Conservation (phyloP, 2,797 vertebrate species). For the Xiphophorus birchmanni region DNA sequence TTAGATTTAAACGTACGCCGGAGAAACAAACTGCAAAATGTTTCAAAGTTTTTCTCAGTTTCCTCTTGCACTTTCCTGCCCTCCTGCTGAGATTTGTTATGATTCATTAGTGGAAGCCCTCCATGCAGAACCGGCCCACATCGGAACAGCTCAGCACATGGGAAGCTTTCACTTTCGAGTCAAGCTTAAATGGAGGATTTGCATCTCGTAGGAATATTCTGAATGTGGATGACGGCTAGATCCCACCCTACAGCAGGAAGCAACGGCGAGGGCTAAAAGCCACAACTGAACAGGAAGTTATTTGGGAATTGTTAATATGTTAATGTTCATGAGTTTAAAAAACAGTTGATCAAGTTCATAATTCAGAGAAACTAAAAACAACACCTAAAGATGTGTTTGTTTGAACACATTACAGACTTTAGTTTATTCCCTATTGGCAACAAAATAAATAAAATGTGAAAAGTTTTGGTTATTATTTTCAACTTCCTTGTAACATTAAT, state of each 20-base stretch:
- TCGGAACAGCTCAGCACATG: background rate
- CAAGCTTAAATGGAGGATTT: conserved; percentile 1
- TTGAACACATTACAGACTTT: background rate
- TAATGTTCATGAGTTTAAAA: background rate
- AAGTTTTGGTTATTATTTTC: background rate
- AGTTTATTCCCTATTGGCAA: background rate
- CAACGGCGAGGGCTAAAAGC: background rate
- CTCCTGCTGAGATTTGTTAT: background rate
- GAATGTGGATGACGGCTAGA: background rate
- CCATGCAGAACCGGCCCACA: background rate
- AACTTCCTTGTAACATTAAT: background rate
- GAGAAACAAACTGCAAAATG: background rate
- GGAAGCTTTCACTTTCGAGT: conserved; percentile 1
- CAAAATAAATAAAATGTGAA: background rate
- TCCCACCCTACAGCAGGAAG: background rate
- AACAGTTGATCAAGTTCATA: background rate
- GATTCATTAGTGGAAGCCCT: background rate
- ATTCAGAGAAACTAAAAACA: background rate
- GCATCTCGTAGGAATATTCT: background rate
- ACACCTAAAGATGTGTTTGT: background rate
- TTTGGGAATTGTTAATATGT: background rate
- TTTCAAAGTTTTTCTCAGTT: background rate
- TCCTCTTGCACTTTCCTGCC: background rate
- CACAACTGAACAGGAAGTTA: background rate
- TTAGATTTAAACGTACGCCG: background rate